A percentile compares a stretch with the other conserved stretches of the same genome.
Evolutionary conservation across 2,888 invertebrate species (phyloP).

Genomic region (Proisotoma minuta): DNA sequence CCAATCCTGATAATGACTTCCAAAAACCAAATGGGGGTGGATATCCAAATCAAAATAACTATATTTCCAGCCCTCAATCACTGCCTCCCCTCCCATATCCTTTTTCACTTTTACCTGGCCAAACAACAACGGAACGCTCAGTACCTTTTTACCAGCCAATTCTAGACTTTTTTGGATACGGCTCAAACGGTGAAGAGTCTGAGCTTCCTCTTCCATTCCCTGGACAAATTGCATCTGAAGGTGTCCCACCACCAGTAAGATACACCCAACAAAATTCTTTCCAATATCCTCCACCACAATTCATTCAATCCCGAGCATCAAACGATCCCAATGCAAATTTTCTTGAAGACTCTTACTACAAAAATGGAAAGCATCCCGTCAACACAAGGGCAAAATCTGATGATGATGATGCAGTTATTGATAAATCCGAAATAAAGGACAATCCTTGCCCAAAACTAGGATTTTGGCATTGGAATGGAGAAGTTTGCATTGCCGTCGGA

Average conservation of each 20-base stretch:
- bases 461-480: constrained; percentile 44
- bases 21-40: not conserved
- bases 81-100: not conserved
- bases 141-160: constrained; percentile 8
- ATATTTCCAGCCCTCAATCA: not conserved
- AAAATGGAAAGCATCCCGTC: not conserved
- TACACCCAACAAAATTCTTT: not conserved
- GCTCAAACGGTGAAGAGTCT: not conserved
- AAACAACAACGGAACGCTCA: not conserved
- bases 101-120: not conserved
- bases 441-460: constrained; percentile 41
- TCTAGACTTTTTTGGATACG: constrained; percentile 2
- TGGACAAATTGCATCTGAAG: not conserved
- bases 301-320: not conserved
- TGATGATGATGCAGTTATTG: not conserved
- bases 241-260: not conserved
- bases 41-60: not conserved
- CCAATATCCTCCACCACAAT: not conserved
- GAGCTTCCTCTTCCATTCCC: constrained; percentile 2
- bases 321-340: not conserved
- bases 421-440: constrained; percentile 17
- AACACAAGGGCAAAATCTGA: not conserved
- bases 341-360: not conserved
- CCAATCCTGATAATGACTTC: not conserved
- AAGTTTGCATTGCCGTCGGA: constrained; percentile 42